Evolutionary conservation across 1,140 invertebrate species (phyloP).

Genomic region (Aradophagus sp.): DNA sequence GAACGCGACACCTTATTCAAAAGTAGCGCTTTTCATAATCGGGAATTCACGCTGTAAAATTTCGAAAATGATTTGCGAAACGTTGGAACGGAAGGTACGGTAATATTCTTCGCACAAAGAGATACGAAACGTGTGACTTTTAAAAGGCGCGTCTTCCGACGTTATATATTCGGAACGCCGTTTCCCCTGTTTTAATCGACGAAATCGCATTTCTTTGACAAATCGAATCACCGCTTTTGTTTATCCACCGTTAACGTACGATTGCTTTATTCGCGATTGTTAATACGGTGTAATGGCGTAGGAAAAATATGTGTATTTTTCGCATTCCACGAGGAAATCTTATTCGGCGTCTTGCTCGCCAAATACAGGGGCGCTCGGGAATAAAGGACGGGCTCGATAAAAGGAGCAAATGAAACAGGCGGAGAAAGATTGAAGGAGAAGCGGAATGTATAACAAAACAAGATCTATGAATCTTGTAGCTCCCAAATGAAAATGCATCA

Average conservation of each 20-base stretch:
- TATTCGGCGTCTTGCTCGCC: conserved; percentile 24
- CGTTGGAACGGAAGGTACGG: neutral
- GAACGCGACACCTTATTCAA: conserved; percentile 37
- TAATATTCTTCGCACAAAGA: conserved; percentile 3
- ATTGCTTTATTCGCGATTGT: conserved; percentile 36
- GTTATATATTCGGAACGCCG: conserved; percentile 11
- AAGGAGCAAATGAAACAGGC: conserved; percentile 50
- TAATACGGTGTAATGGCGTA: conserved; percentile 36
- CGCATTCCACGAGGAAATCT: conserved; percentile 31
- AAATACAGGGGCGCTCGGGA: conserved; percentile 29
- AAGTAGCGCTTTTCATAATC: conserved; percentile 37
- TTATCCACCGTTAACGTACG: conserved; percentile 30
- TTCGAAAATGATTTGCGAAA: conserved; percentile 17
- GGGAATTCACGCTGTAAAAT: conserved; percentile 22
- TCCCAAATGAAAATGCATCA: conserved; percentile 60
- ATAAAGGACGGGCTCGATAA: conserved; percentile 39
- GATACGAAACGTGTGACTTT: neutral
- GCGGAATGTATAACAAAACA: conserved; percentile 59
- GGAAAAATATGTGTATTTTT: conserved; percentile 37
- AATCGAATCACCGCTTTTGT: conserved; percentile 22
- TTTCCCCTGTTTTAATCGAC: conserved; percentile 6
- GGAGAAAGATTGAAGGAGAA: conserved; percentile 51
- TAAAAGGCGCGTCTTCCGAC: too few relatives aligned
- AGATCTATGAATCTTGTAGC: conserved; percentile 59
- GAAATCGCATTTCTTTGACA: conserved; percentile 12